Base-by-base conservation (phyloP, 2,888 invertebrate species). In the Himalopsyche tibetana region DNA sequence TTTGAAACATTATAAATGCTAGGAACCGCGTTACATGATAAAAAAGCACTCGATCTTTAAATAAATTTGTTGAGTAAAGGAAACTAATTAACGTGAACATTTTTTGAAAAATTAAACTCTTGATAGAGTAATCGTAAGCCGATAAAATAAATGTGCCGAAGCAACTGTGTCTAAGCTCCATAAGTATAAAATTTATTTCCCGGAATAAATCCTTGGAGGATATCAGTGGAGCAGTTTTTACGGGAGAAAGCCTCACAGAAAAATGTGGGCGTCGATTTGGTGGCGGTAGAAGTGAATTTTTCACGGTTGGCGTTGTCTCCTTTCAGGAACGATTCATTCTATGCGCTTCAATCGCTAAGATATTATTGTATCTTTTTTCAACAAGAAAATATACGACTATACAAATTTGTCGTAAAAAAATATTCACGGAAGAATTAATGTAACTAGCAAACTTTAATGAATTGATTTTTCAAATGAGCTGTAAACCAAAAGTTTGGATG, bases 161-260 rank as follows among this genome's bases (percentile, higher is more conserved):
- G 56, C 8, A 56, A 56, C 17, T 56, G 56, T 56, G 19, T n/a
- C n/a, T 56, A 28, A 28, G 28, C 28, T 28, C 28, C 28, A 28
- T 28, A 56, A 56, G 56, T 56, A n/a, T 56, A n/a, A 56, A 56
- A 56, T 56, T 56, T 56, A 56, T 56, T n/a, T 56, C 56, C 56
- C 19, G 19, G 56, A 56, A 56, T 56, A 17, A 56, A 56, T 56
- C 56, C 56, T 56, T 19, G n/a, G 56, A 56, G 56, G 56, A 19
- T 56, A 19, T 4, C 56, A n/a, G 56, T 19, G 56, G 19, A 56
- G 6, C n/a, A n/a, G 5, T 4, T 19, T 56, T 56, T 56, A 17
- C n/a, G 56, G 56, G 56, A 28, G 28, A 19, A 56, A 17, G n/a
- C 8, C 19, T 19, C 56, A 19, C 8, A 56, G 55, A 56, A 56